Percentiles rank a stretch among this genome's conserved stretches.
phyloP scores from a whole-genome alignment of 2,113 vertebrate genomes.

The Ageneiosus marmoratus region DNA sequence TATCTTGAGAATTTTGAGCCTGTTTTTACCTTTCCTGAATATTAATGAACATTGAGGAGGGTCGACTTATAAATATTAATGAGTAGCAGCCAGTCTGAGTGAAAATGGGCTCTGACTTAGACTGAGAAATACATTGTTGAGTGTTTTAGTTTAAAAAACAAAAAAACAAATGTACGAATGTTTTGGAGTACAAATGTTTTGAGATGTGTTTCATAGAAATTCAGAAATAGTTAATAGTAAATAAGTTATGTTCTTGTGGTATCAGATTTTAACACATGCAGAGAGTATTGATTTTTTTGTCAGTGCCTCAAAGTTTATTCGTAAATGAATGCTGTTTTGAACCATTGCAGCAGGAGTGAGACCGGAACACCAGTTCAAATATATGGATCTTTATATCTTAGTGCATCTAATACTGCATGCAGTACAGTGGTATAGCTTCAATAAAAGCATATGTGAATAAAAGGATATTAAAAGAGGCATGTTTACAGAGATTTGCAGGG shows the following conservation, averaged over 20 bases:
- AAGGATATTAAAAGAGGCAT: background rate
- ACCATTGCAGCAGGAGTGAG: background rate
- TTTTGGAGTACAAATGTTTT: background rate
- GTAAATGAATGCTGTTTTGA: background rate
- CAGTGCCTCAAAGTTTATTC: background rate
- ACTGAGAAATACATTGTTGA: background rate
- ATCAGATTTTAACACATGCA: background rate
- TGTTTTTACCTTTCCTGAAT: background rate
- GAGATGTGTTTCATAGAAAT: background rate
- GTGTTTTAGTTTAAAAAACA: background rate
- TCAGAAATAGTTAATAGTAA: background rate
- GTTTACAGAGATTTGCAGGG: background rate
- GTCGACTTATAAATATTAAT: conserved; percentile 12
- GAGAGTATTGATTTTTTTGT: background rate
- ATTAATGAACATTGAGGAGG: background rate
- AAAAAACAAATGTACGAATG: no score
- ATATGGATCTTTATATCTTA: background rate
- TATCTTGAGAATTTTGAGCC: background rate
- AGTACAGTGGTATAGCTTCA: background rate
- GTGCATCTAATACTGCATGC: background rate
- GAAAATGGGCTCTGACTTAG: background rate
- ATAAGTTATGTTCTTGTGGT: background rate
- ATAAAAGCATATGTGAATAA: background rate
- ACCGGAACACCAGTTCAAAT: background rate
- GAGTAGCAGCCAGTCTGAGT: background rate